A percentile compares a stretch with the other conserved stretches of the same genome.
Conservation (phyloP, 2,113 vertebrate species). For the Phalacrocorax brasilianus region DNA sequence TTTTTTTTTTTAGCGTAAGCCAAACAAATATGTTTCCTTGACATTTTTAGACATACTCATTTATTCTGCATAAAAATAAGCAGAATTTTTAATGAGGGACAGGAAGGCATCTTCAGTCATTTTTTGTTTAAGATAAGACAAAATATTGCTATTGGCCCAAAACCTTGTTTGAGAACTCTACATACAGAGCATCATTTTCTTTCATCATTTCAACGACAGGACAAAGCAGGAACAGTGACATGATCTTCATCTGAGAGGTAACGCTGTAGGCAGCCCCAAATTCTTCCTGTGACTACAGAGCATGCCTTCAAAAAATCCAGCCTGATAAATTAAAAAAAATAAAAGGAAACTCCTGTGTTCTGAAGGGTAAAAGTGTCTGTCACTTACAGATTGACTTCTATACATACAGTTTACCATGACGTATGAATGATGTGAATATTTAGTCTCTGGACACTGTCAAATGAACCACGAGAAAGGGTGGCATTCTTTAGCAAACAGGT, state of each 20-base stretch:
- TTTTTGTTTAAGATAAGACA: constrained; percentile 17
- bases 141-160: not conserved
- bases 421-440: not conserved
- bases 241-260: not conserved
- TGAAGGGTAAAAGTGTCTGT: not conserved
- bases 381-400: not conserved
- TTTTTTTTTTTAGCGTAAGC: not conserved
- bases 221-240: not conserved
- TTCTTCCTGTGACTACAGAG: not conserved
- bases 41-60: not conserved
- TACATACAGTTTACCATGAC: not conserved
- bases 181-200: not conserved
- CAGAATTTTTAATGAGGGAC: not conserved
- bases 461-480: not conserved
- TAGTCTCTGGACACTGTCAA: not conserved
- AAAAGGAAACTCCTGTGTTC: not conserved
- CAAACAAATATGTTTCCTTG: not conserved
- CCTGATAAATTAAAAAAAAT: not conserved
- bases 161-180: constrained; percentile 11
- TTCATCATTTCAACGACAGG: constrained; percentile 11
- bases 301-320: not conserved
- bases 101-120: not conserved
- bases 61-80: not conserved
- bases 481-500: not conserved
- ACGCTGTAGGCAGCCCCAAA: not conserved